A percentile compares a stretch with the other conserved stretches of the same genome.
Conservation (phyloP, 92 coral and sea anemone genomes). For the Epizoanthus rinbou region DNA sequence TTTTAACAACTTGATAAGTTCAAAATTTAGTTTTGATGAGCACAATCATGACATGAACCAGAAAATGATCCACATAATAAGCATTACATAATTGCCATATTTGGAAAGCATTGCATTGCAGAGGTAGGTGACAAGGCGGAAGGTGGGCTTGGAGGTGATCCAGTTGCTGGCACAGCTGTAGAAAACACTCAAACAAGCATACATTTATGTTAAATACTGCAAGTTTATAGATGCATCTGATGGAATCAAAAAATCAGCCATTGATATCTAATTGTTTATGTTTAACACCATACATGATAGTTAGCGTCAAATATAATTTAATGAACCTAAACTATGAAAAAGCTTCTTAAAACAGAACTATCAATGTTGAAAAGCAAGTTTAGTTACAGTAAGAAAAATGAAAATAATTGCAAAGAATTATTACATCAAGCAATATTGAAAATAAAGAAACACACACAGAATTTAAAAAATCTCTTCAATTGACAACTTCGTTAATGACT, state of each 20-base stretch:
- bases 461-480: too few relatives aligned
- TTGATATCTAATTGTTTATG: not conserved
- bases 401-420: too few relatives aligned
- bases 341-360: too few relatives aligned
- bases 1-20: slow-evolving; percentile 7
- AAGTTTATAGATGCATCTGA: not conserved
- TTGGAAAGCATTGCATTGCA: not conserved
- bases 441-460: too few relatives aligned
- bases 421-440: too few relatives aligned
- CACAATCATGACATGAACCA: not conserved
- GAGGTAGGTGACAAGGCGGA: slow-evolving; percentile 7
- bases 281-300: too few relatives aligned
- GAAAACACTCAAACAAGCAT: slow-evolving; percentile 34
- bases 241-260: not conserved
- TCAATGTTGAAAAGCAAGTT: too few relatives aligned
- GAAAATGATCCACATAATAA: not conserved
- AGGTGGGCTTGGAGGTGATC: slow-evolving; percentile 20
- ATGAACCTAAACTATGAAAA: too few relatives aligned
- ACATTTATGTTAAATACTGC: not conserved
- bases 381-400: too few relatives aligned
- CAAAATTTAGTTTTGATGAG: slow-evolving; percentile 9
- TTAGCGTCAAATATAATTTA: too few relatives aligned
- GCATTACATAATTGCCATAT: not conserved
- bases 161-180: slow-evolving; percentile 23
- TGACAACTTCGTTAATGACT: too few relatives aligned